Evolutionary conservation across 2,113 vertebrate genomes (phyloP).

Genomic region (Neomonachus schauinslandi): DNA sequence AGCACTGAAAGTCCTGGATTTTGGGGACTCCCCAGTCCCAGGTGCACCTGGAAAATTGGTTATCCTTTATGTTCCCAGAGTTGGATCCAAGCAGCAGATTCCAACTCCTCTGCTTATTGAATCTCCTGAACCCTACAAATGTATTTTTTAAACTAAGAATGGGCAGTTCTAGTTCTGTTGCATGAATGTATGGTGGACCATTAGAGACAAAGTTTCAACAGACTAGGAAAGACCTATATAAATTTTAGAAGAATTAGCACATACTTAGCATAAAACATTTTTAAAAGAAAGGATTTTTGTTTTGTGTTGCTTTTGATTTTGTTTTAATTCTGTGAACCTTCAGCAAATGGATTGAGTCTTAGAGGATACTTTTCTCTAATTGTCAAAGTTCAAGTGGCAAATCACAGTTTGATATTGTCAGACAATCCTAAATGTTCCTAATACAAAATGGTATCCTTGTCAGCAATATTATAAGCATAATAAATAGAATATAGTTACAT

Average conservation of each 20-base stretch:
- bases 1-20: background rate
- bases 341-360: background rate
- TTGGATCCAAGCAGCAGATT: background rate
- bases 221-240: background rate
- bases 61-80: background rate
- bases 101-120: background rate
- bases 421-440: background rate
- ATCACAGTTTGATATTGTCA: background rate
- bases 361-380: background rate
- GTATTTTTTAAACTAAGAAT: background rate
- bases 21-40: background rate
- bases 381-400: constrained; percentile 26
- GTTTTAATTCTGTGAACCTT: background rate
- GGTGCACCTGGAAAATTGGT: background rate
- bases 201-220: background rate
- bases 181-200: background rate
- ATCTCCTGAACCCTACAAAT: background rate
- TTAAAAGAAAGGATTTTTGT: background rate
- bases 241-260: background rate
- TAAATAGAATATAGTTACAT: background rate
- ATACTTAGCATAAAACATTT: background rate
- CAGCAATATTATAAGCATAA: background rate
- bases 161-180: background rate
- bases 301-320: constrained; percentile 18
- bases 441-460: background rate